Evolutionary conservation across 1,140 invertebrate species (phyloP).

Genomic region (Nasonia giraulti): DNA sequence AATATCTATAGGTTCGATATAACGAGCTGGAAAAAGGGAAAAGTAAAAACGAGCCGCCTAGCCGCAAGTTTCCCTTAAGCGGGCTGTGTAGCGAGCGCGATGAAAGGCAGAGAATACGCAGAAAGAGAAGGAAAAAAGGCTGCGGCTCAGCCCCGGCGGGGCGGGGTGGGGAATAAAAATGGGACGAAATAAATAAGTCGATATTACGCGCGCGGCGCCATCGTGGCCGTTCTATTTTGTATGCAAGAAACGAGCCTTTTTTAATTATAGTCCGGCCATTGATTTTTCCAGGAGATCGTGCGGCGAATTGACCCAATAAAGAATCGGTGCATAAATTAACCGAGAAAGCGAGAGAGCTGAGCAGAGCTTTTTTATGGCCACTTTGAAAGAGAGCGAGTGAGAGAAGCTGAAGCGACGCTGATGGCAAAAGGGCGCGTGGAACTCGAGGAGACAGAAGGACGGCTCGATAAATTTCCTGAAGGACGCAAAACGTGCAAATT

Average conservation of each 20-base stretch:
- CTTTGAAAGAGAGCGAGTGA: conserved; percentile 24
- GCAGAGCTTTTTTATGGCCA: conserved; percentile 33
- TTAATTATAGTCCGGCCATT: conserved; percentile 48
- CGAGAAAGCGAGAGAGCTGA: background rate
- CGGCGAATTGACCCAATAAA: conserved; percentile 47
- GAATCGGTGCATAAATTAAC: conserved; percentile 50
- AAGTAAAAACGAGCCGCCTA: background rate
- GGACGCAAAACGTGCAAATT: conserved; percentile 32
- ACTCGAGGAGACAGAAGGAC: background rate
- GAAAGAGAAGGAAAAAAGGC: conserved; percentile 8
- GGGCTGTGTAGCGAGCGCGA: background rate
- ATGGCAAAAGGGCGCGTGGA: background rate
- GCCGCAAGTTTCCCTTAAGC: conserved; percentile 15
- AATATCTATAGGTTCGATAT: background rate
- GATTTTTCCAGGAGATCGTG: conserved; percentile 45
- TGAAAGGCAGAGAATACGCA: background rate
- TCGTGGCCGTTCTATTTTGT: conserved; percentile 29
- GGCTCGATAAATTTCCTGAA: conserved; percentile 29
- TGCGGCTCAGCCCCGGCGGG: background rate
- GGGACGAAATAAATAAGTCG: conserved; percentile 44
- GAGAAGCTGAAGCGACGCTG: conserved; percentile 5
- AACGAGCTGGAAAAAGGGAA: conserved; percentile 17
- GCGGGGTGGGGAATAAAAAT: background rate
- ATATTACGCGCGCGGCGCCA: conserved; percentile 7
- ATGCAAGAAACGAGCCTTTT: conserved; percentile 48